Percentiles rank a stretch among this genome's conserved stretches.
Conservation (phyloP, 1,140 invertebrate species). For the Drosophila ercepeae region DNA sequence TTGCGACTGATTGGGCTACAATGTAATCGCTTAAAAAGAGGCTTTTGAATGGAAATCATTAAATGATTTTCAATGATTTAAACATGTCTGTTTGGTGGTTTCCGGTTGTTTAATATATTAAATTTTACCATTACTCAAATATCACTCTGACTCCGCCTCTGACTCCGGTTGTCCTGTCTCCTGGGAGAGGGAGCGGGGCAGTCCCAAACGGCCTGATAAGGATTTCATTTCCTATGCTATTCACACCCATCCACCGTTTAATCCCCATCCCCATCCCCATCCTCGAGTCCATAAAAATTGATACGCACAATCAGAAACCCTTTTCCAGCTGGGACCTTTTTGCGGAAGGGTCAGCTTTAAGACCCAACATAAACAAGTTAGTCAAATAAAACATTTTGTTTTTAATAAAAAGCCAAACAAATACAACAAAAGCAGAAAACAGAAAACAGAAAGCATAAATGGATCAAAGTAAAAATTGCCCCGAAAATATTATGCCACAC, state of each 20-base stretch:
- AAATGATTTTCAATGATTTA: neutral
- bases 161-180: no score
- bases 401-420: slow-evolving; percentile 75
- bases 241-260: slow-evolving; percentile 43
- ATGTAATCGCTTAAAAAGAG: neutral
- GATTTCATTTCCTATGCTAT: slow-evolving; percentile 54
- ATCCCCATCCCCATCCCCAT: slow-evolving; percentile 3
- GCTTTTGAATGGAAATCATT: neutral
- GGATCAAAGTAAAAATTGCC: slow-evolving; percentile 73
- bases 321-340: slow-evolving; percentile 43
- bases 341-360: slow-evolving; percentile 36
- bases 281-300: slow-evolving; percentile 44
- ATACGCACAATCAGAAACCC: slow-evolving; percentile 53
- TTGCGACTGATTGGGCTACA: slow-evolving; percentile 28
- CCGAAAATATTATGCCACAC: slow-evolving; percentile 43
- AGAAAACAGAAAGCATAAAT: no score
- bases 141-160: slow-evolving; percentile 3
- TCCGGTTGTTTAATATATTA: slow-evolving; percentile 38
- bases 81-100: no score
- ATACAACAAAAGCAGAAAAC: slow-evolving; percentile 33
- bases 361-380: slow-evolving; percentile 55
- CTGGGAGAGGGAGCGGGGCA: slow-evolving; percentile 5
- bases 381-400: slow-evolving; percentile 78
- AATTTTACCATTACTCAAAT: slow-evolving; percentile 17
- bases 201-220: slow-evolving; percentile 54